These are phyloP conservation scores for Dolichoris vasculosae DNA, from an alignment of 1,140 invertebrate genomes.

Conservation along the genomic window DNA sequence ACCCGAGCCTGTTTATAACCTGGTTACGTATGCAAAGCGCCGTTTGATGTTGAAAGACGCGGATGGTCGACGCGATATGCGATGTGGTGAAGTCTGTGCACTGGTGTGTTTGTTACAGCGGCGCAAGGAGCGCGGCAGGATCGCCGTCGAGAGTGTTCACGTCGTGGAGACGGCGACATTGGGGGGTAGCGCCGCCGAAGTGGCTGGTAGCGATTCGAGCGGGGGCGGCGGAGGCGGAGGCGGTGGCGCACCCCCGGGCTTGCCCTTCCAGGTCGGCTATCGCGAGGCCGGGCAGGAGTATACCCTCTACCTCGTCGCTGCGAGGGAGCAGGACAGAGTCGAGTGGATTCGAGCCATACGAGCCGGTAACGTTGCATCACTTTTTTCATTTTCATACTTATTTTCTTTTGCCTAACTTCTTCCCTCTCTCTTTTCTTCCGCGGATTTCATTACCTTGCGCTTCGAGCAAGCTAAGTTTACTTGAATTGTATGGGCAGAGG, in stretches of 20 bases:
- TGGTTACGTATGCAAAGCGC: too few relatives aligned
- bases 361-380: constrained; percentile 75
- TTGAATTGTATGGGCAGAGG: neutral
- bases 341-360: constrained; percentile 87
- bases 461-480: neutral
- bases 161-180: constrained; percentile 84
- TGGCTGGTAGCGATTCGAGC: constrained; percentile 63
- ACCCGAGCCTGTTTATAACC: too few relatives aligned
- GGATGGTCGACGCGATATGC: neutral
- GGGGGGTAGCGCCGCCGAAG: constrained; percentile 69
- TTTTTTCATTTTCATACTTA: neutral
- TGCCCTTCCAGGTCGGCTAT: constrained; percentile 84
- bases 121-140: constrained; percentile 86
- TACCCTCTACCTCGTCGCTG: constrained; percentile 85
- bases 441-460: neutral
- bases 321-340: constrained; percentile 80
- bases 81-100: neutral
- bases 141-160: constrained; percentile 82
- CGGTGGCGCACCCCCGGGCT: constrained; percentile 71
- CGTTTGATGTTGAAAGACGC: too few relatives aligned
- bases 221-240: constrained; percentile 57
- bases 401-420: neutral
- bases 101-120: constrained; percentile 74
- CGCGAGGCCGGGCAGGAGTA: constrained; percentile 82
- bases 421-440: neutral